Base-by-base conservation (phyloP, 2,113 vertebrate species). In the Lamprotornis superbus region DNA sequence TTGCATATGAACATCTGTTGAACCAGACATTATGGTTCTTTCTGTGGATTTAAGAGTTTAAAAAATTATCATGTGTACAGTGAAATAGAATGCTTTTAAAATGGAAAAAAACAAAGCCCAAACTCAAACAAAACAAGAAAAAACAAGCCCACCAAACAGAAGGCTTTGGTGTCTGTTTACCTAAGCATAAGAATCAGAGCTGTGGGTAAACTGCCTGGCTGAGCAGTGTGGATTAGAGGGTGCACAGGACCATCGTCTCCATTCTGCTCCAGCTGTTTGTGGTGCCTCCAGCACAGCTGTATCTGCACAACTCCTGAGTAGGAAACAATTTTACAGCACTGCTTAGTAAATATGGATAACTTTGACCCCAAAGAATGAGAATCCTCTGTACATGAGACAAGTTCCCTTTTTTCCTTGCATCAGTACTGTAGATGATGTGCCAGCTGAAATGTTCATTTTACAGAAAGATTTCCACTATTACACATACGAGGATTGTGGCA, bases 31-130 rank as follows among this genome's bases (percentile, higher is more conserved):
- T 55, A 16, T 18, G 9, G 14, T 56, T 56, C 30, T 21, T 47
- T 55, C 49, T 21, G 24, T 31, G 14, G 30, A 49, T 49, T 40
- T 56, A 31, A 40, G n/a, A 5, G 4, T 40, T 40, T 12, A 40
- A n/a, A n/a, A 57, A 61, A 21, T 37, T 52, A 10, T 28, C 5
- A 33, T 0, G 0, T 20, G 15, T 25, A 25, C 7, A 42, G 18
- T 15, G 21, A 60, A 87, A 69, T 4, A 42, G 19, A 57, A 79
- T 33, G 20, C 5, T 56, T 71, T 63, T 23, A 53, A 79, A 83
- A 59, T 5, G 0, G 4, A 42, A 25, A 27, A 40, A 33, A 39
- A 47, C 46, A 22, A 55, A 67, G 1, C 2, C 11, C 15, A 33
- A 59, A 60, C 2, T 9, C 15, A 33, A 59, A 60, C 13, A 12